phyloP scores from a whole-genome alignment of 2,888 invertebrate genomes.

The Pseudococcus viburni region DNA sequence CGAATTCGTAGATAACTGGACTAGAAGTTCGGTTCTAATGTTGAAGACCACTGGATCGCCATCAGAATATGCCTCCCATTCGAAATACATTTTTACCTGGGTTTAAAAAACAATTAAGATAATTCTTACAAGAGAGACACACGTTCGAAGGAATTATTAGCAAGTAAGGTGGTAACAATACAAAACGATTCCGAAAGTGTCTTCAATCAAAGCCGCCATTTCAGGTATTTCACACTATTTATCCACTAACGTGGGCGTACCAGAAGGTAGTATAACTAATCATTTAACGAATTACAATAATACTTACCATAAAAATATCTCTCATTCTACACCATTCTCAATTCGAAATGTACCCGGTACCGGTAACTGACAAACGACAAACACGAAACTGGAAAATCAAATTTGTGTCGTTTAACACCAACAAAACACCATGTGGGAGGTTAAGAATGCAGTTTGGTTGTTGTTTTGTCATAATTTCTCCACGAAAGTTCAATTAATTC shows the following conservation, averaged over 20 bases:
- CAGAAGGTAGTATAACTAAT: conserved; percentile 34
- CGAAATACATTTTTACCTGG: conserved; percentile 17
- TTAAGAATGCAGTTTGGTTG: not conserved
- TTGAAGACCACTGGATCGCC: conserved; percentile 4
- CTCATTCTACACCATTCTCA: not conserved
- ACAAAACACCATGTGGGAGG: conserved; percentile 20
- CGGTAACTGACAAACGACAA: not conserved
- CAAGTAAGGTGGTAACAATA: conserved; percentile 35
- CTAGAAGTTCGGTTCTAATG: not conserved
- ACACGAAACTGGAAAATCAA: conserved; percentile 20
- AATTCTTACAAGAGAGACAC: conserved; percentile 30
- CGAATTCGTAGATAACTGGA: not conserved
- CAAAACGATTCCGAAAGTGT: conserved; percentile 40
- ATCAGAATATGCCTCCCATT: conserved; percentile 13
- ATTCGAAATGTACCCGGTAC: not conserved
- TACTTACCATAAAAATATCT: conserved; percentile 45
- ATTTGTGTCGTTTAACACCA: not conserved
- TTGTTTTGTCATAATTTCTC: not conserved
- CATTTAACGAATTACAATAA: conserved; percentile 54
- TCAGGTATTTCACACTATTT: conserved; percentile 54
- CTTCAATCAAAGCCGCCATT: conserved; percentile 57
- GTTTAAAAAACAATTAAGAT: conserved; percentile 52
- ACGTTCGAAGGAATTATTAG: conserved; percentile 40
- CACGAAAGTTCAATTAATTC: not conserved
- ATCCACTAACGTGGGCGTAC: conserved; percentile 33